Evolutionary conservation across 1,140 invertebrate species (phyloP), one percentile per base, ranked within the genome.

Genomic region (Parapsyche elsis): DNA sequence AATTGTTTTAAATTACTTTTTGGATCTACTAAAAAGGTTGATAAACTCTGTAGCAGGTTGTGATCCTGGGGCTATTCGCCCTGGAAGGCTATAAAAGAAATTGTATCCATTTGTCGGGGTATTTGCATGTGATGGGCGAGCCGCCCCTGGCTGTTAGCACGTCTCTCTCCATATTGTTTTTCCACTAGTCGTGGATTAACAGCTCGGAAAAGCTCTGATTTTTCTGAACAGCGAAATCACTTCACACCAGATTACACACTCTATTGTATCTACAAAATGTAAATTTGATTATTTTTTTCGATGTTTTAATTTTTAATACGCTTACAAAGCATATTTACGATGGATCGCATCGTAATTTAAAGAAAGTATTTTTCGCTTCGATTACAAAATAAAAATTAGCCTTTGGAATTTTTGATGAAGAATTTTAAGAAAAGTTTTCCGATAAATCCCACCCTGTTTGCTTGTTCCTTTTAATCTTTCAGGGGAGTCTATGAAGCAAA

Each of bases 41-140:
- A n/a, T 5, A 4, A 77, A 16, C 19, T 0, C 75, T 77, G 75
- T 1, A 9, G 7, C 26, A 44, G 75, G 57, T 61, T 64, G 46
- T 16, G 73, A 75, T 75, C 53, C 73, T 38, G 19, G 12, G 73
- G 57, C 75, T 77, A 77, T 77, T 57, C 46, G 21, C 75, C 75
- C 30, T 77, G 57, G 59, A 67, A 64, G 59, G 45, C 71, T 53
- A 80, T 82, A 82, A 82, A 82, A 82, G 79, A 82, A 82, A 82
- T 82, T 82, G 81, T 80, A 80, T 75, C 79, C 81, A 80, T 80
- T 80, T 71, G 45, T 59, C 75, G 78, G 46, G 24, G 70, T 59
- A 79, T 80, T 82, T 80, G 79, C 79, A 82, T 82, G 76, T 77
- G 75, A 80, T 80, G 74, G 75, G 26, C 24, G 76, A 19, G 49